Evolutionary conservation across 1,140 invertebrate species (phyloP), one percentile per base, ranked within the genome.

Genomic region (Drosophila sp.): DNA sequence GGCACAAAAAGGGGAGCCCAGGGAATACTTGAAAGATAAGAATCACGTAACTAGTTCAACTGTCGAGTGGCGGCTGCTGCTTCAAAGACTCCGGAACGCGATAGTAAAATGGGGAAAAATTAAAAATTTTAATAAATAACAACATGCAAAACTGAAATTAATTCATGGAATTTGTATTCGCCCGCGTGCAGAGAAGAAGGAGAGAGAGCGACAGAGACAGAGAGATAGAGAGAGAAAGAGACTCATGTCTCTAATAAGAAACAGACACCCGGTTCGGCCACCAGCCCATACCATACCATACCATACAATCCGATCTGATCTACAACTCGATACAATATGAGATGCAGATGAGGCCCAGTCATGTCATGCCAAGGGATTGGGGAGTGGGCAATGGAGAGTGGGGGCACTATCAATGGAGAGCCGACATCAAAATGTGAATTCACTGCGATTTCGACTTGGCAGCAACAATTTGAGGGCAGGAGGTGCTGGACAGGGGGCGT

Each of bases 61-160:
- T 27, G 54, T 58, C 47, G 29, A 74, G 84, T 85, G 85, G 85
- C 44, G 44, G 44, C 44, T 50, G 44, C 44, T 50, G 25, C 25
- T 50, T 89, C 8, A 87, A 87, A 87, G 84, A 60, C 54, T 66
- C 38, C 33, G 60, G 47, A 79, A 76, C 70, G 76, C 72, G 44
- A 50, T 50, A 50, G 44, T 50, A 50, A 50, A 50, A 50, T 50
- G 44, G 44, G 44, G 44, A 50, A 50, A 68, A 76, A 79, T 72
- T 79, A 66, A 56, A 76, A 90, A 90, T 90, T 90, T 90, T 90
- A 90, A 90, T 90, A 90, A 90, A 90, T 90, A 90, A 90, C 85
- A 86, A 90, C 86, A 90, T 90, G 86, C 86, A 90, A 90, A 90
- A 90, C 86, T 90, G 86, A 90, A 90, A 90, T 90, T 90, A 90